Conservation (phyloP, 2,797 vertebrate genomes). For the Hylomyscus alleni region DNA sequence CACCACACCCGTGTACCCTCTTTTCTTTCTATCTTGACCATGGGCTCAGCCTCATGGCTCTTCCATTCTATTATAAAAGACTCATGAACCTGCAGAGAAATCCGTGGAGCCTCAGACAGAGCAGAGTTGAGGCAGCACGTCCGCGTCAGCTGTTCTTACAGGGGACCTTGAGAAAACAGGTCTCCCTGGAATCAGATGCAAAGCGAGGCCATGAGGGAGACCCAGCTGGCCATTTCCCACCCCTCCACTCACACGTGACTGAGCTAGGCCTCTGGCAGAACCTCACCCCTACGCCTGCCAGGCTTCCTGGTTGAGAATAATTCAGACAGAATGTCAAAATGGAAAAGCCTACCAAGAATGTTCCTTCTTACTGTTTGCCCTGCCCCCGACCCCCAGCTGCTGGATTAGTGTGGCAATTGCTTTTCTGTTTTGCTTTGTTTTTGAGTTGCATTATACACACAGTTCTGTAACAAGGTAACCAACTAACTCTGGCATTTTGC, state of each 20-base stretch:
- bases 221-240: no score
- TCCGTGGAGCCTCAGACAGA: background rate
- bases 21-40: background rate
- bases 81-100: background rate
- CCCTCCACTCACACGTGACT: no score
- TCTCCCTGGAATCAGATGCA: background rate
- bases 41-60: background rate
- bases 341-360: background rate
- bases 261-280: background rate
- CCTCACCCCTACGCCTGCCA: background rate
- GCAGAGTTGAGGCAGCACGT: background rate
- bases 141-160: background rate
- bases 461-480: conserved; percentile 27
- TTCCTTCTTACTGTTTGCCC: background rate
- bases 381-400: background rate
- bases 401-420: conserved; percentile 2
- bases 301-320: background rate
- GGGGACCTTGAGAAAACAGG: background rate
- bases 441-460: conserved; percentile 26
- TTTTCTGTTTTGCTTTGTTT: background rate
- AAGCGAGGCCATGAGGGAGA: background rate
- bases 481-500: conserved; percentile 12
- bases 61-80: background rate
- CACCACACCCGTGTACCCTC: background rate
- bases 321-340: background rate